phyloP scores from a whole-genome alignment of 2,113 vertebrate species.

The Platysternon megacephalum region DNA sequence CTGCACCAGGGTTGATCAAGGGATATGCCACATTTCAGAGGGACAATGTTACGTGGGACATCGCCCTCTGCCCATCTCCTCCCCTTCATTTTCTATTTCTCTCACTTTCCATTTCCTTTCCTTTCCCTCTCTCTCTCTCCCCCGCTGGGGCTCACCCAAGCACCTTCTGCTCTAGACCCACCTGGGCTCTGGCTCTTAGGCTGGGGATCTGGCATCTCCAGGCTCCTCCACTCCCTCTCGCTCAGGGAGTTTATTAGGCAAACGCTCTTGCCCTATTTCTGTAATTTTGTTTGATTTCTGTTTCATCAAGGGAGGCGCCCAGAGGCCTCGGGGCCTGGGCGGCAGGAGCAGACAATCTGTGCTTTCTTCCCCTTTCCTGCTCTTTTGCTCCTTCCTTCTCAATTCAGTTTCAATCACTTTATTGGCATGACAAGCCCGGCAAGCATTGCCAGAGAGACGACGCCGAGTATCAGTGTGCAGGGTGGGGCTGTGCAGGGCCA shows the following conservation, averaged over 20 bases:
- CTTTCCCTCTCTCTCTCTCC: conserved; percentile 42
- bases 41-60: conserved; percentile 45
- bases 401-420: conserved; percentile 48
- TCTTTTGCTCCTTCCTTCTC: conserved; percentile 56
- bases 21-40: conserved; percentile 36
- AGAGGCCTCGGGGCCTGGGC: conserved; percentile 74
- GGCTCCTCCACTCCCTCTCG: conserved; percentile 43
- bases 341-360: conserved; percentile 66
- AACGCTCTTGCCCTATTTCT: conserved; percentile 76
- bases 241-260: conserved; percentile 69
- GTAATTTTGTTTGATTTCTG: conserved; percentile 77
- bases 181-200: conserved; percentile 59
- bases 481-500: conserved; percentile 25
- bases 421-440: conserved; percentile 53
- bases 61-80: conserved; percentile 38
- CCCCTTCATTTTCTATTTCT: conserved; percentile 28
- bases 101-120: conserved; percentile 67
- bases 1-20: conserved; percentile 60
- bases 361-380: conserved; percentile 67
- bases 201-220: conserved; percentile 57
- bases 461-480: conserved; percentile 8
- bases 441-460: conserved; percentile 21
- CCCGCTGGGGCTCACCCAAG: conserved; percentile 39
- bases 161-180: conserved; percentile 41
- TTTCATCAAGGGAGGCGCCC: conserved; percentile 81